phyloP scores from a whole-genome alignment of 92 coral and sea anemone genomes.

The Muricea muricata region DNA sequence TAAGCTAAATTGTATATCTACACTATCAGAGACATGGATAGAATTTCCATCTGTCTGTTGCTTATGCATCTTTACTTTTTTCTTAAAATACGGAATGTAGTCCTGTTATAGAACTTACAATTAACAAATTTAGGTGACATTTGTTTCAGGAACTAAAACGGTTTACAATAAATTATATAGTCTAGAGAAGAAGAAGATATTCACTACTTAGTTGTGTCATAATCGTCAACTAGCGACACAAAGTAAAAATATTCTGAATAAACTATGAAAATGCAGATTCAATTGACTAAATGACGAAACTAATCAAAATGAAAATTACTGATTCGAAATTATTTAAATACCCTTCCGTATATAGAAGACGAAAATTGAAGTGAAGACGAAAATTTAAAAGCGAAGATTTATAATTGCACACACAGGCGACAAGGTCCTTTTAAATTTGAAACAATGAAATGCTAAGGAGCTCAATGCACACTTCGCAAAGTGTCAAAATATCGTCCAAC shows the following conservation, averaged over 20 bases:
- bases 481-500: background rate
- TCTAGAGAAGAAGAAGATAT: too few relatives aligned
- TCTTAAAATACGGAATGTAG: background rate
- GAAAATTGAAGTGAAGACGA: too few relatives aligned
- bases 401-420: too few relatives aligned
- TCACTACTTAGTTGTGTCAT: too few relatives aligned
- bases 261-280: background rate
- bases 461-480: background rate
- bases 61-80: background rate
- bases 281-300: too few relatives aligned
- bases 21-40: background rate
- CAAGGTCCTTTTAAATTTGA: background rate
- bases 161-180: too few relatives aligned
- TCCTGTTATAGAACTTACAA: background rate
- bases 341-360: too few relatives aligned
- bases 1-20: constrained; percentile 1
- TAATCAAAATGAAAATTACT: background rate
- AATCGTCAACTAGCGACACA: background rate
- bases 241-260: background rate
- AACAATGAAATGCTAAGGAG: background rate
- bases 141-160: too few relatives aligned
- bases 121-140: background rate
- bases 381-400: too few relatives aligned
- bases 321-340: background rate
- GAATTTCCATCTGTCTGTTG: constrained; percentile 4